Evolutionary conservation across 2,113 vertebrate species (phyloP).

Genomic region (Hypanus sabinus): DNA sequence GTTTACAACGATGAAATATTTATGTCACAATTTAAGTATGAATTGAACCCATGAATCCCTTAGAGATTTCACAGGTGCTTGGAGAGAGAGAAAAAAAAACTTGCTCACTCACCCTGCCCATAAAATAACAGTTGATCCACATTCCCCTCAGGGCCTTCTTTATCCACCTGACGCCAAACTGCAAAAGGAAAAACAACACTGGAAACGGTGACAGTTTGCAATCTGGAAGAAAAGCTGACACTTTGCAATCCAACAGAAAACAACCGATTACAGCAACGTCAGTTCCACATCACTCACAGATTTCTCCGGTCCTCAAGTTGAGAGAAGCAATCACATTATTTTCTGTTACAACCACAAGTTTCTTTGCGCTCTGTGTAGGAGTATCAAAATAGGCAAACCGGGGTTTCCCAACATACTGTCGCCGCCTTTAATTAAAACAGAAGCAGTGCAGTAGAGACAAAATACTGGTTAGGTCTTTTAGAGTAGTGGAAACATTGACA

Average conservation of each 20-base stretch:
- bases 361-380: conserved; percentile 78
- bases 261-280: background rate
- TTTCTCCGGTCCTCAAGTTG: conserved; percentile 81
- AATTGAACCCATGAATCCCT: background rate
- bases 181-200: conserved; percentile 36
- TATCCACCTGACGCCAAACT: conserved; percentile 95
- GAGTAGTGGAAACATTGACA: background rate
- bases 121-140: conserved; percentile 75
- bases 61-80: background rate
- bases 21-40: background rate
- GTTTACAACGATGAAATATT: background rate
- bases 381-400: conserved; percentile 79
- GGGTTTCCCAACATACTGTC: conserved; percentile 86
- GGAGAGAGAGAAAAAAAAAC: conserved; percentile 1
- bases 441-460: background rate
- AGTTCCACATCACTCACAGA: conserved; percentile 66
- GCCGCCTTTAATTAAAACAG: conserved; percentile 63
- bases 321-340: conserved; percentile 84
- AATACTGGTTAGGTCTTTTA: background rate
- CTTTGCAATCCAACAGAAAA: background rate
- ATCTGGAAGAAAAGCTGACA: background rate
- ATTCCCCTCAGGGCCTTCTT: conserved; percentile 70
- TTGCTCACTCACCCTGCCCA: conserved; percentile 67
- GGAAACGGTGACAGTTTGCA: background rate
- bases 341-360: conserved; percentile 80